Conservation (phyloP, 2,797 vertebrate genomes). For the Nyctalus aviator region DNA sequence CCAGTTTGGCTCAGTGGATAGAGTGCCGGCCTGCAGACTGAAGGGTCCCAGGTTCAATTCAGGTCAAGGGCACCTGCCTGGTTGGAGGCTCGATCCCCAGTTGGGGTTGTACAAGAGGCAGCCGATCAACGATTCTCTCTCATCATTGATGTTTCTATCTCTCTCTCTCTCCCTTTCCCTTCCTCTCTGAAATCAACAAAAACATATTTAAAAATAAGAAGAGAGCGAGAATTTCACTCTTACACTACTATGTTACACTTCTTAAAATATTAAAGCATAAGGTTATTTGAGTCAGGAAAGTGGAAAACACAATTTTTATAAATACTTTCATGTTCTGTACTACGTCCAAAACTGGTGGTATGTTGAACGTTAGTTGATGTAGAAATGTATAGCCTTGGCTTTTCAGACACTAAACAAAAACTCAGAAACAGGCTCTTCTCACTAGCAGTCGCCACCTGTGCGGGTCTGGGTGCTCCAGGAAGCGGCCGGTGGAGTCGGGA, state of each 20-base stretch:
- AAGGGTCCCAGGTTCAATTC: no score
- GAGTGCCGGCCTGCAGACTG: no score
- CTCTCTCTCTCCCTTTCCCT: no score
- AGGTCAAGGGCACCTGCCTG: no score
- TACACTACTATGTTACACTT: neutral
- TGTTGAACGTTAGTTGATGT: neutral
- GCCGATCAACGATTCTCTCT: no score
- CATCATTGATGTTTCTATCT: no score
- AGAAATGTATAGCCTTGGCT: constrained; percentile 31
- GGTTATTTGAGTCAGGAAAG: neutral
- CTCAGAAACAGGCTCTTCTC: neutral
- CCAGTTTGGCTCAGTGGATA: no score
- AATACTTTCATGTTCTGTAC: neutral
- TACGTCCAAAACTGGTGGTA: neutral
- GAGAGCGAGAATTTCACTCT: neutral
- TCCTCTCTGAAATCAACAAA: no score
- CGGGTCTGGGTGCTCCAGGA: neutral
- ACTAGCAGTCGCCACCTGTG: neutral
- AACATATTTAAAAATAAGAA: no score
- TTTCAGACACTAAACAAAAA: constrained; percentile 37
- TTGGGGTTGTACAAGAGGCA: no score
- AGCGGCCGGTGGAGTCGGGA: neutral
- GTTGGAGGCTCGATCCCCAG: no score
- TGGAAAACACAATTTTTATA: neutral
- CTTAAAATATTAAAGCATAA: constrained; percentile 39